phyloP scores from a whole-genome alignment of 30 jellyfish, hydroid and myxozoan species.

The Cassiopea xamachana region DNA sequence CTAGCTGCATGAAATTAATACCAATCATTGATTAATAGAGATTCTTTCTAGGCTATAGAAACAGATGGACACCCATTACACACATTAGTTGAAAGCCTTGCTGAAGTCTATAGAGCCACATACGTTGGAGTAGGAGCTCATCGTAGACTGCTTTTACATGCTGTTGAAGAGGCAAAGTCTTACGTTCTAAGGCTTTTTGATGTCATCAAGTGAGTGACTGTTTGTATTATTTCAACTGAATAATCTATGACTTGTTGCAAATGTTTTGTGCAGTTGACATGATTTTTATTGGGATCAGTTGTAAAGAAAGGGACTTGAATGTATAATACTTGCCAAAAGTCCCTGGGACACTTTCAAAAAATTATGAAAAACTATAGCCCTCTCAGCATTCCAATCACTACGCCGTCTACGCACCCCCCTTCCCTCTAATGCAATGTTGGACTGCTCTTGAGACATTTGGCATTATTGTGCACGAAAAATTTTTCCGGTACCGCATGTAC shows the following conservation, averaged over 20 bases:
- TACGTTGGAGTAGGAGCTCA: slow-evolving; percentile 99
- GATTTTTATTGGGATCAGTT: too few relatives aligned
- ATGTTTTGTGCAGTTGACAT: neutral
- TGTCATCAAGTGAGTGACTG: slow-evolving; percentile 63
- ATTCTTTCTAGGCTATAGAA: slow-evolving; percentile 69
- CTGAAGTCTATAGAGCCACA: slow-evolving; percentile 92
- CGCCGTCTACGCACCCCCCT: too few relatives aligned
- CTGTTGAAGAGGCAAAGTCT: slow-evolving; percentile 95
- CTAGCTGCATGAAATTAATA: neutral
- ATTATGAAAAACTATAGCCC: too few relatives aligned
- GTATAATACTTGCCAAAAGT: too few relatives aligned
- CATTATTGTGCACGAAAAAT: too few relatives aligned
- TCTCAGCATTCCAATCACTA: too few relatives aligned
- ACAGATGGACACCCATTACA: slow-evolving; percentile 91
- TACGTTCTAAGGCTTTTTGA: slow-evolving; percentile 75
- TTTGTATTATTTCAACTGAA: neutral
- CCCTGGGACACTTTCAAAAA: too few relatives aligned
- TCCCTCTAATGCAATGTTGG: too few relatives aligned
- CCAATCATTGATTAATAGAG: too few relatives aligned
- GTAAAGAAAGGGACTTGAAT: too few relatives aligned
- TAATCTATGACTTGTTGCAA: neutral
- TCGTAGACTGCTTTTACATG: slow-evolving; percentile 89
- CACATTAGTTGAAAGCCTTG: slow-evolving; percentile 82
- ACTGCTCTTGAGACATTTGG: too few relatives aligned
- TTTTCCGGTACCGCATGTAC: too few relatives aligned